Conservation (phyloP, 2,113 vertebrate genomes). For the Tupaia chinensis region DNA sequence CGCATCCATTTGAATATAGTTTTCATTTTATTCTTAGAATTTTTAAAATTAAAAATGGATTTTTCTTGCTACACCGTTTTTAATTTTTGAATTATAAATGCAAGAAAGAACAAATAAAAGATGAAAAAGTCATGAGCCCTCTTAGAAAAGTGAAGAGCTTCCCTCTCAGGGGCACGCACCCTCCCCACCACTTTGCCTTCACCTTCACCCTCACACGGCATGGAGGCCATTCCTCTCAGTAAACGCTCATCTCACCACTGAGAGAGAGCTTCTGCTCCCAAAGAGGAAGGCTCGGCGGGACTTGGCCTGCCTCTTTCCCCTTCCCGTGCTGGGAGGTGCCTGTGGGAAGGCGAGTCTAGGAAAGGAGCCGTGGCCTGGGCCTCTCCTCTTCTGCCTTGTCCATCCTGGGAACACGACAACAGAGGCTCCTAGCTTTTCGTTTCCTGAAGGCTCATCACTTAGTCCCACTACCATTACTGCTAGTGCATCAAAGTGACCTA, state of each 20-base stretch:
- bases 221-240: neutral
- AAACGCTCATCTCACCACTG: neutral
- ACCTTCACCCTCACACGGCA: neutral
- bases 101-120: slow-evolving; percentile 18
- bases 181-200: neutral
- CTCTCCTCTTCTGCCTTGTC: too few relatives aligned
- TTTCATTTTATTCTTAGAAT: neutral
- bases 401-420: neutral
- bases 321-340: fast-evolving
- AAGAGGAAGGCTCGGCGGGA: neutral
- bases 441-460: neutral
- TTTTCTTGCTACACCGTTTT: slow-evolving; percentile 11
- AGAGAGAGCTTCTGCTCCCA: neutral
- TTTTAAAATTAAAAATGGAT: slow-evolving; percentile 41
- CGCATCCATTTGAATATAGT: neutral
- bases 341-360: neutral
- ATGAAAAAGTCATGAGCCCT: neutral
- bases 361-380: too few relatives aligned
- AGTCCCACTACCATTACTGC: neutral
- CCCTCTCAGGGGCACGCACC: neutral
- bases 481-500: neutral
- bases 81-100: neutral
- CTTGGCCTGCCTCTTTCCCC: neutral
- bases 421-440: neutral
- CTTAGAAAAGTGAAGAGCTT: neutral